phyloP scores from a whole-genome alignment of 2,888 invertebrate genomes.

The Psylliodes chrysocephalus region DNA sequence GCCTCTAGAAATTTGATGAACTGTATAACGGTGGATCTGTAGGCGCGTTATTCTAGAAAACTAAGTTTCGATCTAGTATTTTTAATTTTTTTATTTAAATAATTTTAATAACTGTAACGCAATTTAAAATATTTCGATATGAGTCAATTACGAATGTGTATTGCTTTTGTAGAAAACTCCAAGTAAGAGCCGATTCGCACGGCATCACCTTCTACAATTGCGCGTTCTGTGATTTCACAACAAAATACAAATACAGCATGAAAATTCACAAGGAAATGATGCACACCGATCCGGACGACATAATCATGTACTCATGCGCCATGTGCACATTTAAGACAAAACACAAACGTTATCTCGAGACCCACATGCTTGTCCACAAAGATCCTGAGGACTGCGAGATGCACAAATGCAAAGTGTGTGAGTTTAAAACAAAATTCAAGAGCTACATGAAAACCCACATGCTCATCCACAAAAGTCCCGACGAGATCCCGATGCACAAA shows the following conservation, averaged over 20 bases:
- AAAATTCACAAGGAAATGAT: conserved; percentile 44
- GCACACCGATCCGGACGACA: conserved; percentile 41
- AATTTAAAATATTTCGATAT: no score
- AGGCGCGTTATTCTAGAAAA: no score
- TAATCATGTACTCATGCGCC: conserved; percentile 38
- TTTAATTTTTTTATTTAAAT: no score
- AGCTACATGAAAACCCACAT: conserved; percentile 47
- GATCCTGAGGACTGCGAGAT: conserved; percentile 42
- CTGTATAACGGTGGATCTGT: no score
- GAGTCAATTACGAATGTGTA: no score
- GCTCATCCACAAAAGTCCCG: conserved; percentile 43
- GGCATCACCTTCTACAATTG: conserved; percentile 43
- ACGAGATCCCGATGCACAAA: conserved; percentile 41
- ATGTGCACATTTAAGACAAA: conserved; percentile 43
- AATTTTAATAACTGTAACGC: no score
- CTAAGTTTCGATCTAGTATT: no score
- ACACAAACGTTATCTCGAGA: conserved; percentile 44
- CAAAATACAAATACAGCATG: conserved; percentile 44
- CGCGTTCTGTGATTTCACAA: conserved; percentile 39
- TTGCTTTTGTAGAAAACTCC: conserved; percentile 38
- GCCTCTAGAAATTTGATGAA: no score
- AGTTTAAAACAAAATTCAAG: conserved; percentile 48
- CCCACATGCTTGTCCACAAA: conserved; percentile 46
- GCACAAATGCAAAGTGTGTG: conserved; percentile 45
- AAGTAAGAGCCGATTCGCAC: conserved; percentile 40